Conservation (phyloP, 2,797 vertebrate species). For the Galaxias olidus region DNA sequence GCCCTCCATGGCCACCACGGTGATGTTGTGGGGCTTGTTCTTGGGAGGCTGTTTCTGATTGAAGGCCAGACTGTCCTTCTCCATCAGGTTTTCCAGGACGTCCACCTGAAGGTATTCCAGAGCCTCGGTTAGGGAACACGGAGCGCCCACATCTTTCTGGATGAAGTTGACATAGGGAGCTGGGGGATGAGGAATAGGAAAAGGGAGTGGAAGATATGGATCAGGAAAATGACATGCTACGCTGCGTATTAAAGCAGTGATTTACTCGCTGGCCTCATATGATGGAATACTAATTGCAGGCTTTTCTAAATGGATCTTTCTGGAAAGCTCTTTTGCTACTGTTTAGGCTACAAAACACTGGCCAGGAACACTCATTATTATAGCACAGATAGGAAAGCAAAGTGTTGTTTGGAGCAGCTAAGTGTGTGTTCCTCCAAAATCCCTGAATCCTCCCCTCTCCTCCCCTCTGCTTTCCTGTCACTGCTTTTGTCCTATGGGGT, state of each 20-base stretch:
- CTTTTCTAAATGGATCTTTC: neutral
- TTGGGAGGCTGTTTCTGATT: conserved; percentile 77
- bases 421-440: conserved; percentile 16
- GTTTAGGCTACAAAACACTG: neutral
- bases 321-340: neutral
- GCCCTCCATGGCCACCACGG: conserved; percentile 94
- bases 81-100: conserved; percentile 83
- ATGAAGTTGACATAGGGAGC: conserved; percentile 95
- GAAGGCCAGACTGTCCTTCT: conserved; percentile 73
- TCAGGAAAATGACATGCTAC: neutral
- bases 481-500: conserved; percentile 39
- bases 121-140: conserved; percentile 95
- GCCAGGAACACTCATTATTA: too few relatives aligned
- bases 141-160: conserved; percentile 87
- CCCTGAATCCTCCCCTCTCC: neutral
- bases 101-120: conserved; percentile 96
- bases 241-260: too few relatives aligned
- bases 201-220: neutral
- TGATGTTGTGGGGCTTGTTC: conserved; percentile 89
- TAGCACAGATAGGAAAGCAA: too few relatives aligned
- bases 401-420: neutral
- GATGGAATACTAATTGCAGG: too few relatives aligned
- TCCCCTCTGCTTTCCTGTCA: conserved; percentile 22
- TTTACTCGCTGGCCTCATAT: too few relatives aligned
- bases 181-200: conserved; percentile 50